Conservation (phyloP, 2,113 vertebrate species). For the Rhinopomastus cyanomelas region DNA sequence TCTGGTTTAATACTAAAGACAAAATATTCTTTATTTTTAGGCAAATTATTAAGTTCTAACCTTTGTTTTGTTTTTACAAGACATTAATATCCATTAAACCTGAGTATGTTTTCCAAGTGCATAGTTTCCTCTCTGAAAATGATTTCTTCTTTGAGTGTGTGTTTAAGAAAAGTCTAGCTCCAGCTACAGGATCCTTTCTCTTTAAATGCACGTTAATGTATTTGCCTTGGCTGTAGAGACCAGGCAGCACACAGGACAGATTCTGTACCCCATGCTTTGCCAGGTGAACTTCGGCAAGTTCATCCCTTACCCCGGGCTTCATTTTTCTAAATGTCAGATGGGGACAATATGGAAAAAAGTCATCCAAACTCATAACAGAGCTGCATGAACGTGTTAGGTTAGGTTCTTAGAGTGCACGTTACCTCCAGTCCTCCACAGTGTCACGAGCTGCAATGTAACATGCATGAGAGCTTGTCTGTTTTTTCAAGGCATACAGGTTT, state of each 20-base stretch:
- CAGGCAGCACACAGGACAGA: background rate
- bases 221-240: constrained; percentile 48
- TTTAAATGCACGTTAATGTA: constrained; percentile 11
- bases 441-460: background rate
- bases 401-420: background rate
- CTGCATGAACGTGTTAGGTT: background rate
- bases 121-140: constrained; percentile 1
- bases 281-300: constrained; percentile 35
- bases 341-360: background rate
- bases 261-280: background rate
- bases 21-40: constrained; percentile 22
- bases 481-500: background rate
- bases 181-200: constrained; percentile 40
- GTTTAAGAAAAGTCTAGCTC: constrained; percentile 18
- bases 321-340: background rate
- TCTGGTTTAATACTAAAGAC: background rate
- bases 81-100: constrained; percentile 41
- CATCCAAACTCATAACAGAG: background rate
- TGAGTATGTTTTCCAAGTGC: constrained; percentile 16
- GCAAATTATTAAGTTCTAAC: constrained; percentile 27
- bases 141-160: background rate
- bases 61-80: constrained; percentile 41
- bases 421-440: background rate
- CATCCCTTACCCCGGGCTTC: background rate
- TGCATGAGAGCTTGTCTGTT: background rate